Evolutionary conservation across 1,140 invertebrate species (phyloP).

Genomic region (Zaprionus nigranus): DNA sequence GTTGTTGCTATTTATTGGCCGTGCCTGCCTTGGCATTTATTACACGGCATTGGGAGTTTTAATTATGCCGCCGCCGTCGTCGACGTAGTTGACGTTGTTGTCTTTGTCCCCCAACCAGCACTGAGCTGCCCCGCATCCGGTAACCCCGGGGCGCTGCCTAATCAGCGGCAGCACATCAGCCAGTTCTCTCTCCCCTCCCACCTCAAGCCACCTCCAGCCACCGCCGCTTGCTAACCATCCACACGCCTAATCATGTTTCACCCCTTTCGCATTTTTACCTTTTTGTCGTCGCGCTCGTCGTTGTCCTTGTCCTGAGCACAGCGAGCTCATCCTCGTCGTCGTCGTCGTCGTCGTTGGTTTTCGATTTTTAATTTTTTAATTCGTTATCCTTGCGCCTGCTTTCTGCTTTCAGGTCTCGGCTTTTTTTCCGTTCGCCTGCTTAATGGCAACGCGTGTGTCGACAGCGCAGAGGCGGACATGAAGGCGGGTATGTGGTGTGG

Average conservation of each 20-base stretch:
- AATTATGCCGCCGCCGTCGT: constrained; percentile 64
- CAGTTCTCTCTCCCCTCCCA: too few species aligned
- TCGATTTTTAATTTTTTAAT: constrained; percentile 84
- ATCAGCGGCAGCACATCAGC: constrained; percentile 73
- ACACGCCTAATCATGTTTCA: constrained; percentile 74
- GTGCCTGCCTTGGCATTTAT: constrained; percentile 82
- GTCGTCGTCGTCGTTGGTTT: constrained; percentile 67
- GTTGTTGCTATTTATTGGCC: constrained; percentile 78
- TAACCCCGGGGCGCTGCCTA: constrained; percentile 69
- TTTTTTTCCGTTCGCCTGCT: constrained; percentile 31
- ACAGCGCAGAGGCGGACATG: constrained; percentile 32
- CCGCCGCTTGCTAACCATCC: constrained; percentile 34
- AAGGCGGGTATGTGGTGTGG: constrained; percentile 13
- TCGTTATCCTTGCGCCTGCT: constrained; percentile 79
- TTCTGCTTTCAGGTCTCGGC: constrained; percentile 21
- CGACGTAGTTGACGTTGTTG: constrained; percentile 34
- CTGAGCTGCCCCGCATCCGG: not conserved
- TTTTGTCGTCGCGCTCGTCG: constrained; percentile 38
- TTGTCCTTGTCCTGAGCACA: constrained; percentile 40
- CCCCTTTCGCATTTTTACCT: constrained; percentile 66
- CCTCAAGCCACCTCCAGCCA: too few species aligned
- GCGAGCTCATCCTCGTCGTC: constrained; percentile 32
- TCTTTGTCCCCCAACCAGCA: constrained; percentile 11
- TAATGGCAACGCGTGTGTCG: constrained; percentile 64
- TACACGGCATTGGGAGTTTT: constrained; percentile 77